A percentile compares a stretch with the other conserved stretches of the same genome.
phyloP scores from a whole-genome alignment of 2,888 invertebrate genomes.

The Stomorhina lunata region DNA sequence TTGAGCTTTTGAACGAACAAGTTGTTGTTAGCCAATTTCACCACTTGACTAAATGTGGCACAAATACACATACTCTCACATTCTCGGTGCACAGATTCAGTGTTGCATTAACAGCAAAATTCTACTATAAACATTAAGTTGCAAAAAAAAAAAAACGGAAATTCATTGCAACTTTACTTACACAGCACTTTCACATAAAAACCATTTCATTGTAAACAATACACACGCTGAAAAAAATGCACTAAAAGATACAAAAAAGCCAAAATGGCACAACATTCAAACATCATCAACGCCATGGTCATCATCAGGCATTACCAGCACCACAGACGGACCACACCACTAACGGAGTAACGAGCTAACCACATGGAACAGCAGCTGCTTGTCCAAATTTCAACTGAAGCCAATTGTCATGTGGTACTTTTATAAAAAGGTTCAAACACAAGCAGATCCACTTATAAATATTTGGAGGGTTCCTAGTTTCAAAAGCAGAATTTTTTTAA shows the following conservation, averaged over 20 bases:
- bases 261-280: constrained; percentile 1
- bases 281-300: constrained; percentile 10
- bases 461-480: no score
- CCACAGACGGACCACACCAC: not conserved
- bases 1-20: not conserved
- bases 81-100: no score
- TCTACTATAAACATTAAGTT: not conserved
- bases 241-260: not conserved
- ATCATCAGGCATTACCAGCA: constrained; percentile 10
- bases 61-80: not conserved
- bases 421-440: not conserved
- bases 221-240: not conserved
- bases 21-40: not conserved
- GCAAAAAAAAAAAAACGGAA: not conserved
- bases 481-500: no score
- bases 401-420: constrained; percentile 48
- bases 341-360: constrained; percentile 18
- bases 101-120: no score
- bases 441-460: not conserved
- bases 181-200: not conserved
- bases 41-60: not conserved
- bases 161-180: not conserved
- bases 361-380: constrained; percentile 25
- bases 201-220: not conserved
- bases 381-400: constrained; percentile 21